phyloP scores from a whole-genome alignment of 1,140 invertebrate species.

The Phymorhynchus buccinoides region DNA sequence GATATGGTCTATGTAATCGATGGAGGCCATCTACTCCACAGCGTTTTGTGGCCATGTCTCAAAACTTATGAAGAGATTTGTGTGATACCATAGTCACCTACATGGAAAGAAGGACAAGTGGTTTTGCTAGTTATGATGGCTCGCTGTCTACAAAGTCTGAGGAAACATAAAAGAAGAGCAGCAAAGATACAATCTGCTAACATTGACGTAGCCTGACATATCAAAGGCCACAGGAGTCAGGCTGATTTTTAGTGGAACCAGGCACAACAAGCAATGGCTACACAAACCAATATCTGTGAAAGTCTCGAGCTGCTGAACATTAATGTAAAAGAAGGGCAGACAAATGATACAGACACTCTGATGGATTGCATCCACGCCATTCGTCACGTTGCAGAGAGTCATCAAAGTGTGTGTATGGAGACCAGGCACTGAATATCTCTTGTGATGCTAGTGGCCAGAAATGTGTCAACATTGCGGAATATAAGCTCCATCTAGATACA shows the following conservation, averaged over 20 bases:
- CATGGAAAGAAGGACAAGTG: neutral
- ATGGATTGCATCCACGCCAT: neutral
- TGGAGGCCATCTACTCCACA: constrained; percentile 3
- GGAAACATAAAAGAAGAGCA: neutral
- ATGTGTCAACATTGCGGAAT: no score
- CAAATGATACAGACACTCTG: neutral
- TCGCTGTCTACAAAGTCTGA: neutral
- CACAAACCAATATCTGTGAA: neutral
- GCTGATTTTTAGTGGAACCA: neutral
- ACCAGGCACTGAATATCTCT: neutral
- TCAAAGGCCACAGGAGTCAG: neutral
- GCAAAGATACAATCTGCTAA: neutral
- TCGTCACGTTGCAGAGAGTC: neutral
- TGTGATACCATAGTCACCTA: neutral
- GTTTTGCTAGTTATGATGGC: neutral
- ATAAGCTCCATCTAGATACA: no score
- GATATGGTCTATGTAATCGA: neutral
- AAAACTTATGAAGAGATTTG: neutral
- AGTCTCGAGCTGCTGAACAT: neutral
- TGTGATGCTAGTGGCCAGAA: neutral
- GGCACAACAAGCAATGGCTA: neutral
- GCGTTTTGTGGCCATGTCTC: neutral
- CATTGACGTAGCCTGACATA: neutral
- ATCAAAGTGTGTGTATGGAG: neutral
- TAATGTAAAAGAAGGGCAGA: neutral